phyloP scores from a whole-genome alignment of 2,797 vertebrate genomes.

The Myripristis murdjan region DNA sequence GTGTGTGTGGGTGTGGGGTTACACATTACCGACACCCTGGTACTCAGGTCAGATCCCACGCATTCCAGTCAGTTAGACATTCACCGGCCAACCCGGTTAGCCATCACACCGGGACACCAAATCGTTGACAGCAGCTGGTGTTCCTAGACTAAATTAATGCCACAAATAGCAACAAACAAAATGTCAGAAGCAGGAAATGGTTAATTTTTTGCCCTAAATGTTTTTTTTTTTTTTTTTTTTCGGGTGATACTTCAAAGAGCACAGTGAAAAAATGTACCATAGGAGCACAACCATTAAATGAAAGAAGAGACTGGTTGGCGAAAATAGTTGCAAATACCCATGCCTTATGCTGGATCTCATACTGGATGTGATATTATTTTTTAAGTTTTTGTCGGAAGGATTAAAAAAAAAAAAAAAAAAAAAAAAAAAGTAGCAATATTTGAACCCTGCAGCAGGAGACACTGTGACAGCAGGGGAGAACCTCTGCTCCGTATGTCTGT shows the following conservation, averaged over 20 bases:
- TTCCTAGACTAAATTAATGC: slow-evolving; percentile 53
- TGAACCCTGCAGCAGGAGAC: neutral
- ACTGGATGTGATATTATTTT: neutral
- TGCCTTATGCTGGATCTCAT: neutral
- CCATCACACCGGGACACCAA: slow-evolving; percentile 45
- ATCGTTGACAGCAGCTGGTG: slow-evolving; percentile 9
- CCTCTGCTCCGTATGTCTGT: too few relatives aligned
- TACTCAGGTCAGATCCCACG: slow-evolving; percentile 54
- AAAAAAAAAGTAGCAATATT: neutral
- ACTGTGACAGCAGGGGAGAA: neutral
- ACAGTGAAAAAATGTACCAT: too few relatives aligned
- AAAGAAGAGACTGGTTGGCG: slow-evolving; percentile 14
- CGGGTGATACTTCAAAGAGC: neutral
- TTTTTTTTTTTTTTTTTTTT: too few relatives aligned
- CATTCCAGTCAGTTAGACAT: slow-evolving; percentile 75
- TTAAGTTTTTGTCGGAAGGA: neutral
- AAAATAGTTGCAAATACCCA: neutral
- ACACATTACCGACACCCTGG: slow-evolving; percentile 69
- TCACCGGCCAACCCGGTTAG: slow-evolving; percentile 64
- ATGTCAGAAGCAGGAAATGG: slow-evolving; percentile 31
- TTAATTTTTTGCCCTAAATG: slow-evolving; percentile 35
- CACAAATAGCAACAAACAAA: slow-evolving; percentile 49
- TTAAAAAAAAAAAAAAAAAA: too few relatives aligned
- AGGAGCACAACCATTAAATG: slow-evolving; percentile 15
- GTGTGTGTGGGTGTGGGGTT: slow-evolving; percentile 54